Evolutionary conservation across 2,797 vertebrate genomes (phyloP).

Genomic region (Myiotriccus ornatus): DNA sequence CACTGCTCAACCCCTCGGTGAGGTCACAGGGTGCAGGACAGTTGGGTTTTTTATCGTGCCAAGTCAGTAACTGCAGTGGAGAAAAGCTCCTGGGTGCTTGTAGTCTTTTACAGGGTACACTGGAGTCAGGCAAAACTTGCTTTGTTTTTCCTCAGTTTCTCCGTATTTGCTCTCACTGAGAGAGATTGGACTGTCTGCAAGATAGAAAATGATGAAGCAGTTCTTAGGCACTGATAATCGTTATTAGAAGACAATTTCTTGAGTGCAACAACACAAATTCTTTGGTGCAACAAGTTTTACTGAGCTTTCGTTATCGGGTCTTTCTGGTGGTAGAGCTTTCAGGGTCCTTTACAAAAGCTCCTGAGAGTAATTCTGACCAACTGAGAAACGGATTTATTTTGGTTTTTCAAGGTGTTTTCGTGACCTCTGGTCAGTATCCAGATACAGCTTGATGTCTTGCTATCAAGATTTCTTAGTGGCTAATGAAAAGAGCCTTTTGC

Average conservation of each 20-base stretch:
- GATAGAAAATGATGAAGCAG: background rate
- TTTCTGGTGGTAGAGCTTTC: background rate
- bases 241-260: background rate
- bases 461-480: rapidly evolving
- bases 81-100: background rate
- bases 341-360: background rate
- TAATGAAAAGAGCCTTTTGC: background rate
- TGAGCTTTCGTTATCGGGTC: rapidly evolving
- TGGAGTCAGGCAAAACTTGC: background rate
- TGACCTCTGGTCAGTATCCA: background rate
- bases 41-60: rapidly evolving
- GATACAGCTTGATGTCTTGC: rapidly evolving
- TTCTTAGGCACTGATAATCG: rapidly evolving
- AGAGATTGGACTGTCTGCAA: background rate
- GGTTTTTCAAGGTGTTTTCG: rapidly evolving
- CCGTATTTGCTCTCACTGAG: background rate
- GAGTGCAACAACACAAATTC: background rate
- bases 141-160: background rate
- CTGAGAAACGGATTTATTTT: rapidly evolving
- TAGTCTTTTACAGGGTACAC: too few species aligned
- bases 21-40: too few species aligned
- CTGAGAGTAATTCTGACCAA: background rate
- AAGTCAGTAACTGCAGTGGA: rapidly evolving
- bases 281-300: background rate
- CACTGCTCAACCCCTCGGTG: too few species aligned